These are phyloP conservation scores for Mimumesa dahlbomi DNA, from an alignment of 2,888 invertebrate species.

Conservation along the genomic window DNA sequence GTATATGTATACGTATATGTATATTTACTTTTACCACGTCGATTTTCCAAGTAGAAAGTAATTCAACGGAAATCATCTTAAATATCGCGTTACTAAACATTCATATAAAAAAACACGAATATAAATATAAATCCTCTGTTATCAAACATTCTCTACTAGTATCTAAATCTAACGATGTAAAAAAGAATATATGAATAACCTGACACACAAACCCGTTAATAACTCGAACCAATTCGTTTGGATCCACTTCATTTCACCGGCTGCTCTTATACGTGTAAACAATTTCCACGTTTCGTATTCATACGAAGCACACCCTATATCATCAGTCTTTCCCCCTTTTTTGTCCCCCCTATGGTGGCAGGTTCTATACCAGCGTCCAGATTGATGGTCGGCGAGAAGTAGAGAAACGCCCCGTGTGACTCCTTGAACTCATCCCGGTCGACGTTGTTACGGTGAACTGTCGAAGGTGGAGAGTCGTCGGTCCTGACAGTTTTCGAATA, in stretches of 20 bases:
- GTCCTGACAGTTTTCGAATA: slow-evolving; percentile 30
- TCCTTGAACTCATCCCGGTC: slow-evolving; percentile 9
- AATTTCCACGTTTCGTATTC: slow-evolving; percentile 11
- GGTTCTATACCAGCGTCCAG: slow-evolving; percentile 21
- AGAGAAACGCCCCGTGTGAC: slow-evolving; percentile 9
- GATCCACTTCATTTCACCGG: not conserved
- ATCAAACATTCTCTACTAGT: too few relatives aligned
- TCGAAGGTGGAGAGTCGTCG: not conserved
- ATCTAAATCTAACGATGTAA: too few relatives aligned
- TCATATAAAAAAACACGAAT: too few relatives aligned
- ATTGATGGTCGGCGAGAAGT: slow-evolving; percentile 22
- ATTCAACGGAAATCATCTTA: too few relatives aligned
- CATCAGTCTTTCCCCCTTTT: slow-evolving; percentile 2
- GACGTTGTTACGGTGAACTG: slow-evolving; percentile 13
- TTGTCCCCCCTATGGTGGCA: not conserved
- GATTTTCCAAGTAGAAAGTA: not conserved
- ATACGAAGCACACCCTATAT: not conserved
- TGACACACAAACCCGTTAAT: too few relatives aligned
- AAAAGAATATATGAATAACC: too few relatives aligned
- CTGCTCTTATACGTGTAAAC: not conserved
- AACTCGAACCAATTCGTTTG: too few relatives aligned
- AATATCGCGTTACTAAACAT: too few relatives aligned
- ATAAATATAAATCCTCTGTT: too few relatives aligned
- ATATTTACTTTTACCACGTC: not conserved
- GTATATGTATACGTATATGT: not conserved